These are phyloP conservation scores for Poliocrania exsul DNA, from an alignment of 2,797 vertebrate species.

Conservation along the genomic window DNA sequence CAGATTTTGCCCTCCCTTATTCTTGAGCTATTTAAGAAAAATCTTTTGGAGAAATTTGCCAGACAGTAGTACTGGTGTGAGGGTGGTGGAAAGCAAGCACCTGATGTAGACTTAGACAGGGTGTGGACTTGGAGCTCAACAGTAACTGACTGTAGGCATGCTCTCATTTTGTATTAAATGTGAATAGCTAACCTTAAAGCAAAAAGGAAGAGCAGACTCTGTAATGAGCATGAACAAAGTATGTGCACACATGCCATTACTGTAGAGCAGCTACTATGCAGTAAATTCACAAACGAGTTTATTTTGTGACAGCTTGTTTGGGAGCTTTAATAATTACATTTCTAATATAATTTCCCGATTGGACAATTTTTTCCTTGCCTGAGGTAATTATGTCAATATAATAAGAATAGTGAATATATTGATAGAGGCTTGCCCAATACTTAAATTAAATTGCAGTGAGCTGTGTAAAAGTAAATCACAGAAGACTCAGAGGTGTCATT, in stretches of 20 bases:
- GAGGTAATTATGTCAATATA: background rate
- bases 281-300: background rate
- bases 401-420: background rate
- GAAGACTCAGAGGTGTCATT: background rate
- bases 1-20: background rate
- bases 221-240: background rate
- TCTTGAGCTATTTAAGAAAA: background rate
- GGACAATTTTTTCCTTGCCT: background rate
- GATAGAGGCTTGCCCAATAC: background rate
- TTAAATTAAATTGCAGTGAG: background rate
- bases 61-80: background rate
- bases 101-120: background rate
- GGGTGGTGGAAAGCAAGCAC: background rate
- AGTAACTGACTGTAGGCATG: background rate
- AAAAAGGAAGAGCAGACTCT: background rate
- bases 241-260: fast-evolving
- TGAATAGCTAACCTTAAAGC: background rate
- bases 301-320: background rate
- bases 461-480: background rate
- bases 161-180: background rate
- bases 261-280: background rate
- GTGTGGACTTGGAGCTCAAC: background rate
- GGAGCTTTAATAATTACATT: background rate
- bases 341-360: background rate
- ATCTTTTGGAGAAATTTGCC: background rate